Conservation (phyloP, 1,140 invertebrate genomes). For the Lanistes nyassanus region DNA sequence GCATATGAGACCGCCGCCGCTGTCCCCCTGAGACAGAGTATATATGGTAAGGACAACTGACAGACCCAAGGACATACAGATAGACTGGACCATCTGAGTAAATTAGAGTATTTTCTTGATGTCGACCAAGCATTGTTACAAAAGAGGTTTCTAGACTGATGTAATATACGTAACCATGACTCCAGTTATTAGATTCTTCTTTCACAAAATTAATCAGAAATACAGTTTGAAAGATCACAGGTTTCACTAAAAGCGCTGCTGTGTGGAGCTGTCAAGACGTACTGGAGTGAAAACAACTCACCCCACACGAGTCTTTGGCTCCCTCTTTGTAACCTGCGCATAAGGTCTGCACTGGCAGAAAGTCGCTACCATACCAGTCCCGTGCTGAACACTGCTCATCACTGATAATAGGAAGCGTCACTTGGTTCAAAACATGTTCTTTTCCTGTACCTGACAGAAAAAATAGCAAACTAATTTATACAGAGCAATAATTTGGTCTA, state of each 20-base stretch:
- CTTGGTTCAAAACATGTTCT: constrained; percentile 47
- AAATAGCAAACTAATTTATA: neutral
- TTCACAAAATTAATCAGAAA: neutral
- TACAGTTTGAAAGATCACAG: neutral
- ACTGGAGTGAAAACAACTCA: constrained; percentile 20
- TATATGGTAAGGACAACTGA: too few species aligned
- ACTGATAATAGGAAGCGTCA: constrained; percentile 40
- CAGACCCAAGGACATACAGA: too few species aligned
- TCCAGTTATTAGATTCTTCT: neutral
- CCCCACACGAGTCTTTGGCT: constrained; percentile 45
- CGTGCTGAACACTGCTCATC: constrained; percentile 37
- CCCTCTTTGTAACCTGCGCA: constrained; percentile 54
- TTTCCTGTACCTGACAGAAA: constrained; percentile 43
- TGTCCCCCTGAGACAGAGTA: constrained; percentile 80
- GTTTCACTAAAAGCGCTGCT: neutral
- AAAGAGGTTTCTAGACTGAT: neutral
- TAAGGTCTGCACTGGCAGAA: constrained; percentile 43
- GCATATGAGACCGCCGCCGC: constrained; percentile 87
- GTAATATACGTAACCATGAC: neutral
- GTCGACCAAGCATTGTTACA: too few species aligned
- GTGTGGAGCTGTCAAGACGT: neutral
- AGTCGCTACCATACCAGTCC: constrained; percentile 52
- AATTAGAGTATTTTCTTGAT: too few species aligned
- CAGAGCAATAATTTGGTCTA: neutral
- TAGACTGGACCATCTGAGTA: too few species aligned